Evolutionary conservation across 2,888 invertebrate genomes (phyloP), one percentile per base, ranked within the genome.

Genomic region (Thymelicus acteon): DNA sequence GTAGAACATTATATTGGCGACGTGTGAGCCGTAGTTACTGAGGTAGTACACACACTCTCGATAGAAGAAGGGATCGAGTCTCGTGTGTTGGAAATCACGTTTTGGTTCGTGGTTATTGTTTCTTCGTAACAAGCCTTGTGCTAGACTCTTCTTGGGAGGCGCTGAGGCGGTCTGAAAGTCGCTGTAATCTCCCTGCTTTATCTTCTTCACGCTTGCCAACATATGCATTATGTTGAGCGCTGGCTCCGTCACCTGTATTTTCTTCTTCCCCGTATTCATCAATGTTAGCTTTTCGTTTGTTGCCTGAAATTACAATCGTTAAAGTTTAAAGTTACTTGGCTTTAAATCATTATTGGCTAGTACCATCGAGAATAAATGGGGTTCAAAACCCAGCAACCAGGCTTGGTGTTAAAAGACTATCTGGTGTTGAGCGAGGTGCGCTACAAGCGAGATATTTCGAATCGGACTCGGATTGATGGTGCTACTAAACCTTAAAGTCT

Each of bases 1-100:
- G 76, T 96, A 96, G 83, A 98, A 98, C 72, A 95, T 95, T 67
- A 98, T 94, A 68, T 97, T 95, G 10, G 96, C 96, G 0, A 95
- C 91, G 80, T 96, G 96, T 4, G 96, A 96, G 0, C 98, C 98
- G 80, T 98, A 98, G 72, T 95, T 96, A 4, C 95, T 94, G 4
- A 98, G 91, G 86, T 98, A 98, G 85, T 96, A 97, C 2, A 97
- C 86, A 78, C 97, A 97, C 88, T 98, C 98, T 73, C 96, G 95
- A 78, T 96, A 96, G 75, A 95, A 95, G 75, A 95, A 93, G 0
- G 95, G 94, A 72, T 95, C 95, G 0, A 95, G 81, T 76, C 86
- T 87, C 75, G 89, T 90, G 15, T 80, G 80, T 19, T 83, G 83
- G 48, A 88, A 78, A 60, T 91, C 90, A 0, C 82, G 65, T 81